These are phyloP conservation scores for Pygmarrhopalites habei DNA, from an alignment of 1,140 invertebrate genomes.

Conservation along the genomic window DNA sequence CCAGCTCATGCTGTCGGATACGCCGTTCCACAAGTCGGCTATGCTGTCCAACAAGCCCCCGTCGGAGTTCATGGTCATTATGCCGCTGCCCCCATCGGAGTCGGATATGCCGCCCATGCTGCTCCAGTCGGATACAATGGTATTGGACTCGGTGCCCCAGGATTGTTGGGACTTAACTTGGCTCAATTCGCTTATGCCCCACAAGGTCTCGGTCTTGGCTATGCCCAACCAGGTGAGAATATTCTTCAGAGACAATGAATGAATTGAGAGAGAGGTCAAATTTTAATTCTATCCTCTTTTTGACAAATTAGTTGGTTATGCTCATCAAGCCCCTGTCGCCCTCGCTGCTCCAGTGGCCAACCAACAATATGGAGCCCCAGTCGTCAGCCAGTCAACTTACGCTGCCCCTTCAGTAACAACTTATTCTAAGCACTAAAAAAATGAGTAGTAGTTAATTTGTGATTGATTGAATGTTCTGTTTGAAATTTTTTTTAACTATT, in stretches of 20 bases:
- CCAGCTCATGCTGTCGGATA: constrained; percentile 17
- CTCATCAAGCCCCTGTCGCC: neutral
- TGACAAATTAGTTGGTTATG: neutral
- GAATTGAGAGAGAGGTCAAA: no score
- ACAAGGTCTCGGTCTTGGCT: neutral
- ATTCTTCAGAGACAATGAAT: no score
- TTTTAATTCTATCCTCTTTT: no score
- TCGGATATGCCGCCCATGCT: neutral
- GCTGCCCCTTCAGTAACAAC: constrained; percentile 14
- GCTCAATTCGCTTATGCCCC: neutral
- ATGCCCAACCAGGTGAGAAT: neutral
- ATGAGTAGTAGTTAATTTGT: constrained; percentile 2
- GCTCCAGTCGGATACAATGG: neutral
- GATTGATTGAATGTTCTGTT: constrained; percentile 7
- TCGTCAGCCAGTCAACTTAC: constrained; percentile 12
- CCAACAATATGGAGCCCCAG: constrained; percentile 14
- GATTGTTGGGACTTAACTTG: neutral
- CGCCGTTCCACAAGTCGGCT: constrained; percentile 9
- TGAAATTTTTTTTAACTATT: neutral
- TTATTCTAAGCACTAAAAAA: constrained; percentile 4
- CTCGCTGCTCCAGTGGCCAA: constrained; percentile 1
- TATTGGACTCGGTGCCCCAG: neutral
- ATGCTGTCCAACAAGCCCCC: neutral
- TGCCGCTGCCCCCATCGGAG: neutral
- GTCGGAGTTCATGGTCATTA: neutral